These are phyloP conservation scores for Mobula hypostoma DNA, from an alignment of 2,113 vertebrate species.

Conservation along the genomic window DNA sequence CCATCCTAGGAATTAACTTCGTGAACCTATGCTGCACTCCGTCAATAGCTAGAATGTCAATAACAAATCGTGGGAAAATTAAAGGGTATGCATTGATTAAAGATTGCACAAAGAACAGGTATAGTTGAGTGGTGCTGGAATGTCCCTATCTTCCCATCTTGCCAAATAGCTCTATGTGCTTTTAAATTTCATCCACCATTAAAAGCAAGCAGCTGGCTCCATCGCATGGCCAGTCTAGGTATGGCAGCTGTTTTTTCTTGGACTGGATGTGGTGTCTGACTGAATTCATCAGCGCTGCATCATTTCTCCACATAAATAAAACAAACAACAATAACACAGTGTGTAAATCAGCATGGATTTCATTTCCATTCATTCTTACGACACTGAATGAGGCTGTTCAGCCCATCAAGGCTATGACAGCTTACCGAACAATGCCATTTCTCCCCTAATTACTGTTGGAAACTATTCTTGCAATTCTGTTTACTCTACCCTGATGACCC, in stretches of 20 bases:
- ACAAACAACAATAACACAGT: too few relatives aligned
- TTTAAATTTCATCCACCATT: not conserved
- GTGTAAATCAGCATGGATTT: not conserved
- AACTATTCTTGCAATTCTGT: too few relatives aligned
- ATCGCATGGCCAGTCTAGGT: not conserved
- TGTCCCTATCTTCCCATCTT: not conserved
- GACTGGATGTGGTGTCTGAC: not conserved
- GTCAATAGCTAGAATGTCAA: not conserved
- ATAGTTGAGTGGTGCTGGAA: not conserved
- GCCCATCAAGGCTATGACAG: too few relatives aligned
- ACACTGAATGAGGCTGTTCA: too few relatives aligned
- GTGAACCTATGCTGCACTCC: too few relatives aligned
- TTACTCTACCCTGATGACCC: too few relatives aligned
- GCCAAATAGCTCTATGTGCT: not conserved
- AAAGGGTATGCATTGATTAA: not conserved
- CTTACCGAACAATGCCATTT: too few relatives aligned
- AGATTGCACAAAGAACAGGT: too few relatives aligned
- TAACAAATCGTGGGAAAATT: not conserved
- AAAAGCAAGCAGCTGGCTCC: not conserved
- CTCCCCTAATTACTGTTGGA: too few relatives aligned
- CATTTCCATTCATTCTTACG: not conserved
- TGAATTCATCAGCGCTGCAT: not conserved
- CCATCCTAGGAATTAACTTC: too few relatives aligned
- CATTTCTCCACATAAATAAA: not conserved
- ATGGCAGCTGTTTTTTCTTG: not conserved